Evolutionary conservation across 2,888 invertebrate genomes (phyloP).

Genomic region (Tyria jacobaeae): DNA sequence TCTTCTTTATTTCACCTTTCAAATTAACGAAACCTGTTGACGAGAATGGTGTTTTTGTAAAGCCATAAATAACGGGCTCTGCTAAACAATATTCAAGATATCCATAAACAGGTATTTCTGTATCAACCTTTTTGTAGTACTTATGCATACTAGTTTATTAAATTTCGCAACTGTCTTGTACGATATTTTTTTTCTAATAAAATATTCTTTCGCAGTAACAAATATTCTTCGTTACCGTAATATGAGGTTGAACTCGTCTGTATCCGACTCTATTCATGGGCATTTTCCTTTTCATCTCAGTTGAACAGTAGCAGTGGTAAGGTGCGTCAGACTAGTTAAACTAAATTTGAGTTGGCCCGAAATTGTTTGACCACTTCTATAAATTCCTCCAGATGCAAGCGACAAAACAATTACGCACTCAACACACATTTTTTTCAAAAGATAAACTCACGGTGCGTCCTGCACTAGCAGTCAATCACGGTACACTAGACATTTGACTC

Average conservation of each 20-base stretch:
- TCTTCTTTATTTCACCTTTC: constrained; percentile 33
- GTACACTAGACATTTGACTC: not conserved
- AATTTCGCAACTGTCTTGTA: constrained; percentile 45
- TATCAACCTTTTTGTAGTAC: constrained; percentile 20
- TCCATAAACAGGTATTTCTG: constrained; percentile 39
- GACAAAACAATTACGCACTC: constrained; percentile 7
- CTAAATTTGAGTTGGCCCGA: constrained; percentile 2
- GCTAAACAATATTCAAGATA: constrained; percentile 23
- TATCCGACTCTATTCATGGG: not conserved
- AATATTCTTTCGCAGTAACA: not conserved
- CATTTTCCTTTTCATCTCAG: constrained; percentile 13
- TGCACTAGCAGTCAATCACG: not conserved
- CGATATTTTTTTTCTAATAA: constrained; percentile 20
- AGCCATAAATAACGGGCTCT: constrained; percentile 30
- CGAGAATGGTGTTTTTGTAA: constrained; percentile 39
- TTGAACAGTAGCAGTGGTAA: constrained; percentile 1
- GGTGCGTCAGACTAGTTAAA: not conserved
- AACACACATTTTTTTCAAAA: constrained; percentile 7
- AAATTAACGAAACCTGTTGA: constrained; percentile 37
- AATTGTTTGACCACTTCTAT: constrained; percentile 14
- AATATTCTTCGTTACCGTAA: constrained; percentile 3
- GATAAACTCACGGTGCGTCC: not conserved
- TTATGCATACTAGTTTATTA: constrained; percentile 23
- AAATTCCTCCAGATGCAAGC: not conserved
- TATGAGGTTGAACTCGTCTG: not conserved